These are phyloP conservation scores for Lathamus discolor DNA, from an alignment of 2,113 vertebrate species.

Conservation along the genomic window DNA sequence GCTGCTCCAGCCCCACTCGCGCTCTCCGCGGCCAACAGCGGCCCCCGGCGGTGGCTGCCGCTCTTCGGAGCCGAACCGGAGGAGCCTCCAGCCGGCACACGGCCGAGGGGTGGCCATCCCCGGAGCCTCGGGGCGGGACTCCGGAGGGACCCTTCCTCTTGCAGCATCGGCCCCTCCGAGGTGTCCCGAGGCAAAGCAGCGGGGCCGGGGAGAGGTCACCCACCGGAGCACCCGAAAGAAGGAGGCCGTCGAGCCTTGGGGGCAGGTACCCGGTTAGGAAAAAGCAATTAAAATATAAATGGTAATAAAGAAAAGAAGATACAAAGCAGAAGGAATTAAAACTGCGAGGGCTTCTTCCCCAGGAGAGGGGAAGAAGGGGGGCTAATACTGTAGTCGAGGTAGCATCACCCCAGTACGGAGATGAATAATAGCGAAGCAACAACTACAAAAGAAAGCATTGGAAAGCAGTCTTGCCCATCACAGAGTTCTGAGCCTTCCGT, in stretches of 20 bases:
- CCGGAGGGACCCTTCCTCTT: too few relatives aligned
- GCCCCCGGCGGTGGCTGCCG: neutral
- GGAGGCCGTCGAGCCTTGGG: neutral
- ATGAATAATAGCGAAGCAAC: neutral
- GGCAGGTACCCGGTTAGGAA: too few relatives aligned
- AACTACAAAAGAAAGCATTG: neutral
- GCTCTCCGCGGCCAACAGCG: conserved; percentile 23
- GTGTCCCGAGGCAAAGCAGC: neutral
- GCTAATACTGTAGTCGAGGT: neutral
- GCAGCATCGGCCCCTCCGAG: neutral
- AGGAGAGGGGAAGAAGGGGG: neutral
- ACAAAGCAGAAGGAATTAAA: neutral
- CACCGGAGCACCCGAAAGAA: neutral
- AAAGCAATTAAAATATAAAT: neutral
- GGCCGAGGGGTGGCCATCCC: neutral
- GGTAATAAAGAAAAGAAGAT: neutral
- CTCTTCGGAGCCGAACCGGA: neutral
- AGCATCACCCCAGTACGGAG: rapidly evolving
- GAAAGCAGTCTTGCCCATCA: neutral
- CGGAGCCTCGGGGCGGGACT: neutral
- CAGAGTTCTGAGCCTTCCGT: too few relatives aligned
- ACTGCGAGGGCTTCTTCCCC: neutral
- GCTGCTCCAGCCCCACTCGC: neutral
- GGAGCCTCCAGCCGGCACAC: neutral
- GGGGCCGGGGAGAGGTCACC: neutral